Percentiles rank a stretch among this genome's conserved stretches.
Evolutionary conservation across 2,113 vertebrate species (phyloP).

Genomic region (Malurus elegans): DNA sequence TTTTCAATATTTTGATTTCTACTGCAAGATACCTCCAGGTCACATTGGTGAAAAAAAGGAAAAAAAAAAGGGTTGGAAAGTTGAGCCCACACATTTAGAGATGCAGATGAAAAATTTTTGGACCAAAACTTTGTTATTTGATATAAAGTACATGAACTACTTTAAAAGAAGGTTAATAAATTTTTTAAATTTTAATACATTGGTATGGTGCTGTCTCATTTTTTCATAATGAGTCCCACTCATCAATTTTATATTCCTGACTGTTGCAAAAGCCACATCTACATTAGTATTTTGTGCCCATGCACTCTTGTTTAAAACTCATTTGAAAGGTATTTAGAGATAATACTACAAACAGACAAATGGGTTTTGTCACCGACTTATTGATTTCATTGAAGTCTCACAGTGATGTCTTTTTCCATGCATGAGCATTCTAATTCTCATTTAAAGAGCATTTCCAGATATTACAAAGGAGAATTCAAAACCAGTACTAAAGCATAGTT

Average conservation of each 20-base stretch:
- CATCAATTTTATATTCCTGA: conserved; percentile 21
- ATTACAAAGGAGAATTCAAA: neutral
- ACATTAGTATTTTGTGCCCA: neutral
- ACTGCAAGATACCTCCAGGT: conserved; percentile 60
- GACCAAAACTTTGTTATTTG: neutral
- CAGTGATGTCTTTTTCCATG: neutral
- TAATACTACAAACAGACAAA: neutral
- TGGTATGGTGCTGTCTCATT: neutral
- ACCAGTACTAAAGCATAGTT: neutral
- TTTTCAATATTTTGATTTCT: conserved; percentile 43
- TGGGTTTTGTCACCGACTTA: neutral
- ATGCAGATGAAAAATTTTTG: neutral
- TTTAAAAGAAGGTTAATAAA: neutral
- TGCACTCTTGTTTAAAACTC: neutral
- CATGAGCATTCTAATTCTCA: neutral
- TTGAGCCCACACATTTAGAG: neutral
- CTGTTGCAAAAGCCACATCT: neutral
- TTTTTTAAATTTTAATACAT: neutral
- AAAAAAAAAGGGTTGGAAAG: neutral
- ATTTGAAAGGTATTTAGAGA: neutral
- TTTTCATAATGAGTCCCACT: neutral
- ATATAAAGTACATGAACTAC: neutral
- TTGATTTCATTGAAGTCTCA: neutral
- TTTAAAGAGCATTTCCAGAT: neutral
- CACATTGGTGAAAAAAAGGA: neutral